Conservation (phyloP, 1,140 invertebrate genomes). For the Chrysoperla carnea region DNA sequence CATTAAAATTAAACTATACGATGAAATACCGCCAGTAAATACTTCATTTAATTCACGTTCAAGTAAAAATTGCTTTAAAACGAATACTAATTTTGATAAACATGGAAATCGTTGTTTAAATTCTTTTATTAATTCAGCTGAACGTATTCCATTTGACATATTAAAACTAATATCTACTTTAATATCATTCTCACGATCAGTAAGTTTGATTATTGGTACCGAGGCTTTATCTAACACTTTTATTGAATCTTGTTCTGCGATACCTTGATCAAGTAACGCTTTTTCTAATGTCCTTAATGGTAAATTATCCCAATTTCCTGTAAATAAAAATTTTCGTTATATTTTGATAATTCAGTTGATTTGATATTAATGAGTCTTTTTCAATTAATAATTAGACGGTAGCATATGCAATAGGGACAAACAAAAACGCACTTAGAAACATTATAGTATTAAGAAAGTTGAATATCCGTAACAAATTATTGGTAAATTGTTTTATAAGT, state of each 20-base stretch:
- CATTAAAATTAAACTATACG: slow-evolving; percentile 96
- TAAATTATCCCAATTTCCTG: slow-evolving; percentile 84
- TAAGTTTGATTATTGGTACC: slow-evolving; percentile 94
- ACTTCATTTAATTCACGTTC: slow-evolving; percentile 97
- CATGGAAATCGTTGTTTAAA: slow-evolving; percentile 66
- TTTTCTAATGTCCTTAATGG: slow-evolving; percentile 81
- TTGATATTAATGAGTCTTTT: background rate
- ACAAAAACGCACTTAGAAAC: too few species aligned
- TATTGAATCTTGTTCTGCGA: slow-evolving; percentile 72
- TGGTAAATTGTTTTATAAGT: too few species aligned
- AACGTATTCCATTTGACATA: slow-evolving; percentile 89
- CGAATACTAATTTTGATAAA: slow-evolving; percentile 84
- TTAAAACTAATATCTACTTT: slow-evolving; percentile 97
- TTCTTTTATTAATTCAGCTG: slow-evolving; percentile 84
- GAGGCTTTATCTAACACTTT: slow-evolving; percentile 95
- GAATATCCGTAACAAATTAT: too few species aligned
- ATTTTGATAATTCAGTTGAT: background rate
- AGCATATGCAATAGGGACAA: too few species aligned
- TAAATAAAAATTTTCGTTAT: slow-evolving; percentile 42
- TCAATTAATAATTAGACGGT: too few species aligned
- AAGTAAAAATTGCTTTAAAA: slow-evolving; percentile 93
- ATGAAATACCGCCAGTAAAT: slow-evolving; percentile 96
- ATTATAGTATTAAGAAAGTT: too few species aligned
- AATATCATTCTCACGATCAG: slow-evolving; percentile 85
- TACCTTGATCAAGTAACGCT: slow-evolving; percentile 70